Conservation (phyloP, 2,888 invertebrate genomes). For the Blastobasis adustella region DNA sequence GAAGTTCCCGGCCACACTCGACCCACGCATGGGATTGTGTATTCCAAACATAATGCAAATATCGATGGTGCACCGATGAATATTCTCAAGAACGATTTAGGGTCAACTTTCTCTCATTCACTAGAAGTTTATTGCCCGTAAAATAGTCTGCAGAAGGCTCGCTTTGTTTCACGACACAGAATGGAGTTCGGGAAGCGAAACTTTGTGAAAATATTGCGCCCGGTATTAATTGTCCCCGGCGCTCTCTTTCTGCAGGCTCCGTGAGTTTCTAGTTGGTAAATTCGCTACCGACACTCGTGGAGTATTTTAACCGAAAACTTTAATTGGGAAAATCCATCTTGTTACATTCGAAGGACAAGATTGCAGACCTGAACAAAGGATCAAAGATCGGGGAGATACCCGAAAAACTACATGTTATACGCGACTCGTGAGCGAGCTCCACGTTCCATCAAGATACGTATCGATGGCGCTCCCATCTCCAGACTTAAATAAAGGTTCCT, state of each 20-base stretch:
- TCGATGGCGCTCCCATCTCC: background rate
- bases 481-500: slow-evolving; percentile 17
- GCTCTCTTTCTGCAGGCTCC: slow-evolving; percentile 17
- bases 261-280: too few relatives aligned
- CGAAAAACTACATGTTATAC: too few relatives aligned
- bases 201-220: slow-evolving; percentile 61
- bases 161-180: slow-evolving; percentile 48
- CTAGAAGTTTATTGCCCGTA: slow-evolving; percentile 46
- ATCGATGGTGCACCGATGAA: slow-evolving; percentile 29
- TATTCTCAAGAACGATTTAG: slow-evolving; percentile 34
- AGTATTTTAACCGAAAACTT: too few relatives aligned
- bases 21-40: too few relatives aligned
- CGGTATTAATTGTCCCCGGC: slow-evolving; percentile 51
- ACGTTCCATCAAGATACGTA: background rate
- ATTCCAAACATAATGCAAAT: slow-evolving; percentile 15
- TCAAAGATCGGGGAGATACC: too few relatives aligned
- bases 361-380: too few relatives aligned
- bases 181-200: slow-evolving; percentile 49
- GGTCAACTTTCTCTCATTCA: slow-evolving; percentile 31
- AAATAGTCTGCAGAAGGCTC: slow-evolving; percentile 51
- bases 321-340: too few relatives aligned
- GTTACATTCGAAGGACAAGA: too few relatives aligned
- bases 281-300: too few relatives aligned
- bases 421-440: too few relatives aligned
- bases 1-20: too few relatives aligned